phyloP scores from a whole-genome alignment of 1,140 invertebrate species.

The Bombus pascuorum region DNA sequence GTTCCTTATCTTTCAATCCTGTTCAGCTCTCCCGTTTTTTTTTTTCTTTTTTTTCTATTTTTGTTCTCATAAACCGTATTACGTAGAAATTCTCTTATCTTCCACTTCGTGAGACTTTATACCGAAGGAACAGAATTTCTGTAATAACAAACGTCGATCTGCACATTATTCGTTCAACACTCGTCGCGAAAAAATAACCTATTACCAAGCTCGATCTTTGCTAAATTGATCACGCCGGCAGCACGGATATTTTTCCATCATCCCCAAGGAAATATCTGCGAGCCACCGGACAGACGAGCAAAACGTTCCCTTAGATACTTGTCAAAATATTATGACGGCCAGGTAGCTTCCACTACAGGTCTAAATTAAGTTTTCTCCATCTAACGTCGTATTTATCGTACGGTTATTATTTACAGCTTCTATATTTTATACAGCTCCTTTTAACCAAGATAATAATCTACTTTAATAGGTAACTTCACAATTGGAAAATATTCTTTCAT shows the following conservation, averaged over 20 bases:
- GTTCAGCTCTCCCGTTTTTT: too few species aligned
- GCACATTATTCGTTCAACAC: background rate
- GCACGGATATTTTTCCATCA: constrained; percentile 76
- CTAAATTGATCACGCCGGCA: constrained; percentile 43
- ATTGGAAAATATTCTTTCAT: too few species aligned
- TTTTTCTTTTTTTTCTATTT: background rate
- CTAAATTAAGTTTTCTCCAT: background rate
- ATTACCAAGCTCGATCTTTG: constrained; percentile 36
- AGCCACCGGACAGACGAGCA: constrained; percentile 76
- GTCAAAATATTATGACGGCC: constrained; percentile 81
- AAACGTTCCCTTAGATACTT: constrained; percentile 80
- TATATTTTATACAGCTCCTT: background rate
- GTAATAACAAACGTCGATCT: constrained; percentile 4
- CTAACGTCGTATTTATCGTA: background rate
- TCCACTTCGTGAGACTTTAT: too few species aligned
- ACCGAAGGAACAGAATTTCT: background rate
- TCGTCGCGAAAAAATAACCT: constrained; percentile 1
- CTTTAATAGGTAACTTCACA: too few species aligned
- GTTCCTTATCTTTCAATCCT: too few species aligned
- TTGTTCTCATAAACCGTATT: too few species aligned
- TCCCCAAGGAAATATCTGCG: constrained; percentile 77
- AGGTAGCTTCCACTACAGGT: background rate
- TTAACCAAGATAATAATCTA: background rate
- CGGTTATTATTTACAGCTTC: too few species aligned
- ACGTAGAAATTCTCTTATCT: too few species aligned